phyloP scores from a whole-genome alignment of 2,797 vertebrate genomes.

The Propithecus perrieri region DNA sequence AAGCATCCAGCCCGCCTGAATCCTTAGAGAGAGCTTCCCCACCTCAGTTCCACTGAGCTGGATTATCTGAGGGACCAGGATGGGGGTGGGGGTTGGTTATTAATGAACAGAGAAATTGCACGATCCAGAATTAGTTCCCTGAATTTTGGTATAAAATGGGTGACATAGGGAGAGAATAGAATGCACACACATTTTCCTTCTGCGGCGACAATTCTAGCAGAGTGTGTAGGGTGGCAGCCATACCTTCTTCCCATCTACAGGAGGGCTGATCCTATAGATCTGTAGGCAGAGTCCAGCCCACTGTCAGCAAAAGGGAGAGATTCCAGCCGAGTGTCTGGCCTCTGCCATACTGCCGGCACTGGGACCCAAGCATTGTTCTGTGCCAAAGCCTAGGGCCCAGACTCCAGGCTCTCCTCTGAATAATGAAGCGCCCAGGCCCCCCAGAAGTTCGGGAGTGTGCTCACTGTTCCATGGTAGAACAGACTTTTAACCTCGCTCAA shows the following conservation, averaged over 20 bases:
- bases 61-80: neutral
- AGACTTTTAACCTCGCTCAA: neutral
- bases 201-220: neutral
- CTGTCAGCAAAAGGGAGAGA: neutral
- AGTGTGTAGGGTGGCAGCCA: neutral
- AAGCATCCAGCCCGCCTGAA: neutral
- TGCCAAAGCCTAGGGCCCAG: neutral
- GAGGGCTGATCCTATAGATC: neutral
- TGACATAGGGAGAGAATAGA: neutral
- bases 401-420: neutral
- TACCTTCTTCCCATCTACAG: accelerated
- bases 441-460: neutral
- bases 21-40: neutral
- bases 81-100: neutral
- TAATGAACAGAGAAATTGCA: neutral
- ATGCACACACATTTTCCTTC: neutral
- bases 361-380: neutral
- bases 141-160: neutral
- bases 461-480: neutral
- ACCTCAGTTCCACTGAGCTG: neutral
- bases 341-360: neutral
- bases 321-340: neutral
- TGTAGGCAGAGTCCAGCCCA: neutral
- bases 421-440: neutral
- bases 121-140: neutral